Conservation (phyloP, 2,888 invertebrate genomes). For the Heteropelma amictum region DNA sequence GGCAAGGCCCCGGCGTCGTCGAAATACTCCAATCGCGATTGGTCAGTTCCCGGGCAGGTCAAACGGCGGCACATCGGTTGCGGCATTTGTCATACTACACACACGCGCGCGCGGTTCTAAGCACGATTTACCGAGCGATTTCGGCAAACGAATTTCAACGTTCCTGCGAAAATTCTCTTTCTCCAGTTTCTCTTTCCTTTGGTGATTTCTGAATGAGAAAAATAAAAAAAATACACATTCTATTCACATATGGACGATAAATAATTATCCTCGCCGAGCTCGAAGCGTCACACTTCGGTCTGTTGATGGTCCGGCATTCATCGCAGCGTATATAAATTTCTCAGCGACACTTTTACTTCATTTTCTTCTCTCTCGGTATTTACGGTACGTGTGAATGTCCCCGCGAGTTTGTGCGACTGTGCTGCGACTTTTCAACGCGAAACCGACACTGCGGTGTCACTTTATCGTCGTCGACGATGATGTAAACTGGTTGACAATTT, state of each 20-base stretch:
- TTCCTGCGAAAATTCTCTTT: neutral
- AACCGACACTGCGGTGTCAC: neutral
- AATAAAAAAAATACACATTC: neutral
- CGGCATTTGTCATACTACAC: conserved; percentile 48
- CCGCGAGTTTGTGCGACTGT: neutral
- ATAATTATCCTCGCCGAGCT: no score
- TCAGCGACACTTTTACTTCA: neutral
- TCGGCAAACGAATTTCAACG: neutral
- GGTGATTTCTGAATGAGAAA: neutral
- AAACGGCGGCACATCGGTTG: conserved; percentile 69
- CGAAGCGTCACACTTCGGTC: neutral
- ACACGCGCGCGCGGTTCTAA: neutral
- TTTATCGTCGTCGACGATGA: neutral
- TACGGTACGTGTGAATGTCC: neutral
- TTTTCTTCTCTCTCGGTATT: neutral
- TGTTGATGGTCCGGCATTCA: neutral
- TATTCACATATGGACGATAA: neutral
- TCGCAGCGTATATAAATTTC: neutral
- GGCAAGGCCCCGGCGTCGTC: conserved; percentile 50
- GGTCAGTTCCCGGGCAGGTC: conserved; percentile 71
- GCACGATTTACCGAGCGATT: conserved; percentile 7
- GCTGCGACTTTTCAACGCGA: neutral
- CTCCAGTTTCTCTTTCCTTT: neutral
- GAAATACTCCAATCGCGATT: conserved; percentile 64
- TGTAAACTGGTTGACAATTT: no score